Conservation (phyloP, 2,113 vertebrate genomes). For the Petrocephalus microphthalmus region DNA sequence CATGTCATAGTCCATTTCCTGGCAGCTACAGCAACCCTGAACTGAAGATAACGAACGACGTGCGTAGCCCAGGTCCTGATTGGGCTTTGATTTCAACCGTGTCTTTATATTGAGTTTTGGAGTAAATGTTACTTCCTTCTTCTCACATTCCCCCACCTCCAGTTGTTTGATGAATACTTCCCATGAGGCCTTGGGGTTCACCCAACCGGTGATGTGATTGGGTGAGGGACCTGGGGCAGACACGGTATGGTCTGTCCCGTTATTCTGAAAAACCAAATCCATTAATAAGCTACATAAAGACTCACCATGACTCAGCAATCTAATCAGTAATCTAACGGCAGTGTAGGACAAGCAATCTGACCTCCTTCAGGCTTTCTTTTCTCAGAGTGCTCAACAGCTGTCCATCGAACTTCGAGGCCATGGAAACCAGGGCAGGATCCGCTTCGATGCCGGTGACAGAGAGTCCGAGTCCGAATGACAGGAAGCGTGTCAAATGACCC, state of each 20-base stretch:
- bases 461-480: constrained; percentile 75
- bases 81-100: constrained; percentile 27
- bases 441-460: constrained; percentile 77
- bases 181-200: constrained; percentile 69
- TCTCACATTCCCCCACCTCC: not conserved
- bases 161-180: constrained; percentile 64
- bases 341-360: constrained; percentile 23
- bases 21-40: not conserved
- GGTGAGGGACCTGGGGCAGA: constrained; percentile 43
- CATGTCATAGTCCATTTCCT: not conserved
- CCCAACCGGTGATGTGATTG: constrained; percentile 63
- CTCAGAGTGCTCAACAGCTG: constrained; percentile 62
- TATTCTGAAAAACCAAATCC: constrained; percentile 31
- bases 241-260: constrained; percentile 10
- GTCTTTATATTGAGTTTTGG: constrained; percentile 44
- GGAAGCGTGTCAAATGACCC: constrained; percentile 83
- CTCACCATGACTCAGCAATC: not conserved
- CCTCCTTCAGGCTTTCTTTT: constrained; percentile 56
- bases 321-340: not conserved
- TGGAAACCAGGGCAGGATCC: constrained; percentile 57
- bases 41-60: not conserved
- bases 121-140: constrained; percentile 11
- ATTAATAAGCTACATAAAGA: not conserved
- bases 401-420: constrained; percentile 66
- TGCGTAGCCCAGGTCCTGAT: not conserved